These are phyloP conservation scores for Apeltes quadracus DNA, from an alignment of 2,113 vertebrate species.

Conservation along the genomic window DNA sequence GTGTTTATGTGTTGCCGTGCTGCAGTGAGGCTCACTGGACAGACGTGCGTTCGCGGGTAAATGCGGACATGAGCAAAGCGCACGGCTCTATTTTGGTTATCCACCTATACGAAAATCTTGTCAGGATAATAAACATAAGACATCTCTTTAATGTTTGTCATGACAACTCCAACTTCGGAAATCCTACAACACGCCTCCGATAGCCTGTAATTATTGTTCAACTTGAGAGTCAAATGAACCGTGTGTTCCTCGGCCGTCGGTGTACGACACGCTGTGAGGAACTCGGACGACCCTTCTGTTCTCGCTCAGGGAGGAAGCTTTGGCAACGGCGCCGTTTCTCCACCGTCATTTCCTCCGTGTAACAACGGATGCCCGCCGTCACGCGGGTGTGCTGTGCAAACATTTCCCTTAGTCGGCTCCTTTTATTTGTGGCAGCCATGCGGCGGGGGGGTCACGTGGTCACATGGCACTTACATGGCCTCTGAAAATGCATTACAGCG, in stretches of 20 bases:
- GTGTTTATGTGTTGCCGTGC: not conserved
- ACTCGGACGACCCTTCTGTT: conserved; percentile 33
- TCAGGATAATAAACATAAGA: conserved; percentile 26
- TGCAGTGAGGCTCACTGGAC: conserved; percentile 9
- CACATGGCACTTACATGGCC: conserved; percentile 43
- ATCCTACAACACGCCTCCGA: conserved; percentile 5
- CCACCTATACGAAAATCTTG: conserved; percentile 23
- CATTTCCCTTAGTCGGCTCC: conserved; percentile 16
- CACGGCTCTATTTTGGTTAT: conserved; percentile 28
- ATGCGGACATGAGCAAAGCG: not conserved
- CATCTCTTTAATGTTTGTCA: conserved; percentile 35
- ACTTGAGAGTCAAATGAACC: conserved; percentile 46
- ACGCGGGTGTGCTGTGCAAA: conserved; percentile 15
- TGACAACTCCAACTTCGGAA: conserved; percentile 34
- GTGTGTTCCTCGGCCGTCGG: conserved; percentile 11
- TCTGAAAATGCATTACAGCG: conserved; percentile 32
- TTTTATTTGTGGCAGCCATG: conserved; percentile 26
- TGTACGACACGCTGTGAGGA: not conserved
- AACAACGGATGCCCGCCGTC: conserved; percentile 15
- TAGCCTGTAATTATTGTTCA: conserved; percentile 55
- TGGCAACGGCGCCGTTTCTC: conserved; percentile 2
- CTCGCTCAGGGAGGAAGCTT: conserved; percentile 1
- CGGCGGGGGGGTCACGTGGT: conserved; percentile 34
- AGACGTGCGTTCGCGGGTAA: conserved; percentile 7
- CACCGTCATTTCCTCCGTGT: conserved; percentile 19